These are phyloP conservation scores for Strigamia crassipes DNA, from an alignment of 2,888 invertebrate genomes.

Conservation along the genomic window DNA sequence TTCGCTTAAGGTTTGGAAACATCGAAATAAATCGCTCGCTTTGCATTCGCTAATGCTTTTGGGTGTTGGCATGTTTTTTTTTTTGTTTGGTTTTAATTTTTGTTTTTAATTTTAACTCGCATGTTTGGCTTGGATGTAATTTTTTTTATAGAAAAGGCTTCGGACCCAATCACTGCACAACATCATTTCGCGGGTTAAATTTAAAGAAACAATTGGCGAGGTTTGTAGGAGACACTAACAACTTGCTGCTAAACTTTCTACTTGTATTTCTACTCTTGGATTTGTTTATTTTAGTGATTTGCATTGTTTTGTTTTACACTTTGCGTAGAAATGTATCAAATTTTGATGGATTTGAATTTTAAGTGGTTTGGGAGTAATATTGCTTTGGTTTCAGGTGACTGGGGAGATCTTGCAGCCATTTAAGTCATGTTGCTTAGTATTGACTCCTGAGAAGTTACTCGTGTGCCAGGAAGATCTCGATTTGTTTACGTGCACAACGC, in stretches of 20 bases:
- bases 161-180: not conserved
- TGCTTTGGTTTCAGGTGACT: not conserved
- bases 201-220: not conserved
- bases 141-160: not conserved
- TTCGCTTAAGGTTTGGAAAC: constrained; percentile 50
- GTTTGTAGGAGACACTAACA: not conserved
- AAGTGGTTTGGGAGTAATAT: not conserved
- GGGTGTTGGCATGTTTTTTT: not conserved
- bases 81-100: not conserved
- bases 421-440: constrained; percentile 20
- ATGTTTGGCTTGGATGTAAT: not conserved
- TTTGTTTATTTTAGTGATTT: not conserved
- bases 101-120: not conserved
- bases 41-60: not conserved
- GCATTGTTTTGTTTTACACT: not conserved
- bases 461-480: constrained; percentile 39
- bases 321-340: too few species aligned
- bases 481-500: not conserved
- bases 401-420: not conserved
- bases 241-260: not conserved
- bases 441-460: not conserved
- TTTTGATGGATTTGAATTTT: too few species aligned
- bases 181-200: constrained; percentile 3
- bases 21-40: not conserved
- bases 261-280: not conserved